These are phyloP conservation scores for Malurus melanocephalus DNA, from an alignment of 2,113 vertebrate genomes.

Conservation along the genomic window DNA sequence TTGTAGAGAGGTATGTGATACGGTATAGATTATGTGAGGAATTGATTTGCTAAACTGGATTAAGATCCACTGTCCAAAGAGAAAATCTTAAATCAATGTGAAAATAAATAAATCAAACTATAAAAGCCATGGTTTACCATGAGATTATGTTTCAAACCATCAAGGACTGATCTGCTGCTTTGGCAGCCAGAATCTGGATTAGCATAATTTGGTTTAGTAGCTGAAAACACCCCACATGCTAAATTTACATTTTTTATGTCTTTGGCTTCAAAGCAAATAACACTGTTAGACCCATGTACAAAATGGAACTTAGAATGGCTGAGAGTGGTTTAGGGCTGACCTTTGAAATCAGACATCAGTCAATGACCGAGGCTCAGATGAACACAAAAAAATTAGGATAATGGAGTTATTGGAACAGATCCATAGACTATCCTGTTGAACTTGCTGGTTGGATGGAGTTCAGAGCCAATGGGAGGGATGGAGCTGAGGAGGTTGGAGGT, in stretches of 20 bases:
- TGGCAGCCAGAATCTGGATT: not conserved
- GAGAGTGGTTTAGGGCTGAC: not conserved
- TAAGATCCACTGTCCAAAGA: not conserved
- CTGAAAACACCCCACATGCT: not conserved
- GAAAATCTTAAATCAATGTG: not conserved
- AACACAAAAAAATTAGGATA: not conserved
- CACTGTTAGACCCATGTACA: fast-evolving
- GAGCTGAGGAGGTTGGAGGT: not conserved
- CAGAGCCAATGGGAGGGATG: not conserved
- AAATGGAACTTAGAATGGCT: not conserved
- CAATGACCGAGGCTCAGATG: not conserved
- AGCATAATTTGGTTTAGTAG: not conserved
- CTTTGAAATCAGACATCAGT: not conserved
- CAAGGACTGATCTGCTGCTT: not conserved
- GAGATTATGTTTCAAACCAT: not conserved
- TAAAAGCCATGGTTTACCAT: not conserved
- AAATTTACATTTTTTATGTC: not conserved
- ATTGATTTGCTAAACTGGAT: not conserved
- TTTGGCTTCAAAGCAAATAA: not conserved
- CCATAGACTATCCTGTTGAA: not conserved
- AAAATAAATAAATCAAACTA: not conserved
- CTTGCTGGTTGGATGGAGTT: not conserved
- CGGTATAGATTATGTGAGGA: not conserved
- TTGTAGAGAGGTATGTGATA: not conserved
- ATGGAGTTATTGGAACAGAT: not conserved